Conservation (phyloP, 1,140 invertebrate species). For the Drosophila willistoni region DNA sequence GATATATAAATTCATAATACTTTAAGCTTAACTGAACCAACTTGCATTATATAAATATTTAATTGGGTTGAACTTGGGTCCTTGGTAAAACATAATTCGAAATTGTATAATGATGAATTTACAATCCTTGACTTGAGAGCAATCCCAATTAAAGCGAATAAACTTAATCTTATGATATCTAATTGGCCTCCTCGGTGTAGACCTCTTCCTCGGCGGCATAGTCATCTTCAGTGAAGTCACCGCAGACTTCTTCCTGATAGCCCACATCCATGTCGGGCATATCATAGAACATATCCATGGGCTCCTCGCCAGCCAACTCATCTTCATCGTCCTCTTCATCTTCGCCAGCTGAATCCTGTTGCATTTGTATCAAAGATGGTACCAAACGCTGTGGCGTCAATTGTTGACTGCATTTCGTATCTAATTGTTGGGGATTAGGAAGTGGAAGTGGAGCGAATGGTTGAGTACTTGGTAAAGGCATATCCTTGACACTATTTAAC, state of each 20-base stretch:
- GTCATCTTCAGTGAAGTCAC: conserved; percentile 53
- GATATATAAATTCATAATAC: background rate
- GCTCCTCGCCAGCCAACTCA: conserved; percentile 23
- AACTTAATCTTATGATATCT: conserved; percentile 10
- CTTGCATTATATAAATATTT: background rate
- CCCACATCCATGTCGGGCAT: conserved; percentile 69
- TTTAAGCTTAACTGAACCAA: background rate
- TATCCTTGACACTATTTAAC: conserved; percentile 67
- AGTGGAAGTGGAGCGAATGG: background rate
- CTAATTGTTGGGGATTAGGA: background rate
- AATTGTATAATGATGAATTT: background rate
- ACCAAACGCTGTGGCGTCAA: conserved; percentile 65
- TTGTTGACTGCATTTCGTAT: conserved; percentile 49
- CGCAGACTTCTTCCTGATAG: conserved; percentile 72
- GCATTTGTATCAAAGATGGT: conserved; percentile 68
- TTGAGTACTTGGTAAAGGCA: background rate
- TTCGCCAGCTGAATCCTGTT: conserved; percentile 67
- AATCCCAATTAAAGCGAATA: background rate
- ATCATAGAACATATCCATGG: conserved; percentile 58
- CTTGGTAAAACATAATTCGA: background rate
- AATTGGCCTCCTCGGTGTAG: conserved; percentile 56
- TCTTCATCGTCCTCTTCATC: conserved; percentile 53
- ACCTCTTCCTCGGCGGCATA: conserved; percentile 73
- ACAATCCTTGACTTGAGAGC: background rate
- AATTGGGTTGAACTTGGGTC: background rate